A percentile compares a stretch with the other conserved stretches of the same genome.
phyloP scores from a whole-genome alignment of 2,888 invertebrate genomes.

The Deroplatys truncata region DNA sequence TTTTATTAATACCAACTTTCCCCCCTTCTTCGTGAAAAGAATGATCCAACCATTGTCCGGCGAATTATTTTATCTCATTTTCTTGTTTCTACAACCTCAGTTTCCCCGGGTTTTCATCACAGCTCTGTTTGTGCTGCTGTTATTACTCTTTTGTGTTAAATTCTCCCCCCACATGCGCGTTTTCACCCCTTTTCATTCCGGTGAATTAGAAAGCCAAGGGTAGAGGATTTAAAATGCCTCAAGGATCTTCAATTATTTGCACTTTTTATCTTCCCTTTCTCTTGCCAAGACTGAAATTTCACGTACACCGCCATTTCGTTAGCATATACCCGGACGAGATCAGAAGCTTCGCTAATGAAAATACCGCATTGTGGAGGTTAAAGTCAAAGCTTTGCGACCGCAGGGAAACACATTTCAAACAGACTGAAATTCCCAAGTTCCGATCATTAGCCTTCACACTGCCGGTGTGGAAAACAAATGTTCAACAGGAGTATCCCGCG shows the following conservation, averaged over 20 bases:
- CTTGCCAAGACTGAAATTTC: neutral
- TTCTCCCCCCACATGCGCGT: neutral
- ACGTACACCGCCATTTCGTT: neutral
- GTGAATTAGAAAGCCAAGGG: neutral
- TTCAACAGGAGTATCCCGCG: neutral
- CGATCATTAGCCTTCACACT: neutral
- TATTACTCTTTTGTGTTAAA: neutral
- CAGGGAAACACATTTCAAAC: neutral
- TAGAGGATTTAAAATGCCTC: neutral
- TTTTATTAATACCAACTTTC: neutral
- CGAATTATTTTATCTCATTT: neutral
- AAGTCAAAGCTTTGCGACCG: neutral
- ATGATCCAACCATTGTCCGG: neutral
- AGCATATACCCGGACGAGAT: neutral
- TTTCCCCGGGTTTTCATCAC: neutral
- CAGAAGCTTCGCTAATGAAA: neutral
- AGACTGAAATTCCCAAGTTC: neutral
- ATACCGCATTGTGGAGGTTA: neutral
- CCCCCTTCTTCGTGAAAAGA: neutral
- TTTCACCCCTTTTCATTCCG: neutral
- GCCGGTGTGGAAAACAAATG: neutral
- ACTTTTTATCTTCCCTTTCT: neutral
- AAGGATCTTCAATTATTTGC: neutral
- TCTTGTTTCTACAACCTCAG: neutral
- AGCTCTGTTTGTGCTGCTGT: neutral